Evolutionary conservation across 2,797 vertebrate species (phyloP), one percentile per base, ranked within the genome.

Genomic region (Otolemur crassicaudatus): DNA sequence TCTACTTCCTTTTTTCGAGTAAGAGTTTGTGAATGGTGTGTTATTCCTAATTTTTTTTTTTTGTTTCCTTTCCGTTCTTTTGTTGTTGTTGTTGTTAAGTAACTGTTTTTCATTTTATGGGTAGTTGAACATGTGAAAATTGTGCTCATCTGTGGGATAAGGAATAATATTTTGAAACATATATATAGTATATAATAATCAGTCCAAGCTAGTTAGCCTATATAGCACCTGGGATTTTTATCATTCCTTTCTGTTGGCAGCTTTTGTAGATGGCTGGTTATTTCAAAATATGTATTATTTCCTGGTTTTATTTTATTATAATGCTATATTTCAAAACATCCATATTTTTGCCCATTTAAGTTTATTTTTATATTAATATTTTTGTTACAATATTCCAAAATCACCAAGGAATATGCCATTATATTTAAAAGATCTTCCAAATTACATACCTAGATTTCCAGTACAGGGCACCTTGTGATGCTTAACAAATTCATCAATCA

Each of bases 21-120:
- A 94, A 65, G 3, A 67, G 31, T 67, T 79, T 94, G 4, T 90
- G 6, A 83, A 12, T 56, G 92, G 8, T 19, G 0, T 1, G 82
- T 82, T 89, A 58, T 29, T 22, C 7, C 4, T 80, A n/a, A n/a
- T 82, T 97, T 97, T 43, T 82, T 97, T 97, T 43, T 93, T 75
- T 92, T 85, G 12, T 29, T 40, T 63, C 1, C 77, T 63, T 49
- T n/a, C 46, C n/a, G n/a, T 67, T 89, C 94, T 34, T 79, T 79
- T 46, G 11, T 49, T 49, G 10, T 49, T 49, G 46, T 49, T 49
- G 46, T 49, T 14, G 34, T 25, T 79, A 58, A 58, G 16, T 12
- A 79, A 25, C 1, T 2, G 4, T 25, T 34, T 58, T 79, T 79
- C 19, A 49, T 56, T 58, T 37, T 25, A 34, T 79, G n/a, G 58